Base-by-base conservation (phyloP, 2,113 vertebrate species). In the Australoheros scitulus region DNA sequence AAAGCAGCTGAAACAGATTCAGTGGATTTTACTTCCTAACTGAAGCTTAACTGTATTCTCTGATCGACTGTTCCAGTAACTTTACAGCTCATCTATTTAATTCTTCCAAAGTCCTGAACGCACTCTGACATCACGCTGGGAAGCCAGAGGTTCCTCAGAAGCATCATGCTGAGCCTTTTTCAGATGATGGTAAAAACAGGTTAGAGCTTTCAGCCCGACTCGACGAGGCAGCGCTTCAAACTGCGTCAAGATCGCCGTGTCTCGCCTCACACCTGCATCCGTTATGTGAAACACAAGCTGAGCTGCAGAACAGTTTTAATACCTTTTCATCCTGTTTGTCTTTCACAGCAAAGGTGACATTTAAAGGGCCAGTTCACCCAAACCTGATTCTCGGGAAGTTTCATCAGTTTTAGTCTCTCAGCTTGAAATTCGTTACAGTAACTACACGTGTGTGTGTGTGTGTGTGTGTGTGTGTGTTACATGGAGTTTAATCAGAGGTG, bases 271-370 rank as follows among this genome's bases (percentile, higher is more conserved):
- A 26, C 3, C 13, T 59, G 34, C 17, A 38, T 65, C 87, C 84
- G 78, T 89, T 75, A 81, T 41, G 13, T 83, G 83, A 89, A 89
- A 86, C 61, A 50, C 50, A 79, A 88, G 36, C 83, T 61, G 50
- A 61, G 84, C 68, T 70, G 18, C 61, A 70, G 10, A 75, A 20
- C 52, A 13, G 8, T 47, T 32, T 43, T 81, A 59, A 86, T 1
- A 56, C 18, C 18, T 13, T 55, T 72, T 29, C 15, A 10, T 6
- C 29, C 84, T 1, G 18, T 14, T 63, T 1, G 43, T 76, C 55
- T 36, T 56, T 79, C 55, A 68, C 52, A 75, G 17, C 41, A 41
- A 68, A 36, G 22, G 65, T 29, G 43, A 20, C 15, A 70, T 29
- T 70, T 29, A 50, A 50, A 70, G 65, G 15, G 41, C 65, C 65